Conservation (phyloP, 2,888 invertebrate species). For the Anoncus sp. region DNA sequence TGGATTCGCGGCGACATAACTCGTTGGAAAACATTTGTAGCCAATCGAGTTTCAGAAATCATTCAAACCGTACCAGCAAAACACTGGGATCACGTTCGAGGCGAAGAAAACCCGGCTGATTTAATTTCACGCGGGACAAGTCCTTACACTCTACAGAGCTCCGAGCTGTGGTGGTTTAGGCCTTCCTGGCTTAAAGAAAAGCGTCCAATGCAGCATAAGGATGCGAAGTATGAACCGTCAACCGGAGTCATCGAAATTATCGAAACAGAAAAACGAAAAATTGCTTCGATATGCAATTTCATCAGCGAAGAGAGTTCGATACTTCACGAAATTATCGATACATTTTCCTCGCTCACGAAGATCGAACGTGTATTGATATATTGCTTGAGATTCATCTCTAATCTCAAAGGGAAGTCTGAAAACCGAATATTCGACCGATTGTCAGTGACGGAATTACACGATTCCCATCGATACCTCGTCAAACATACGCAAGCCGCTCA, state of each 20-base stretch:
- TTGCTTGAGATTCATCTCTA: not conserved
- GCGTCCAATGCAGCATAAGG: not conserved
- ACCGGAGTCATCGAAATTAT: not conserved
- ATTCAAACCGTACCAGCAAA: constrained; percentile 47
- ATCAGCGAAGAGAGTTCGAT: not conserved
- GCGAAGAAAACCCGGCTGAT: too few species aligned
- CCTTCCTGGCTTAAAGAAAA: constrained; percentile 49
- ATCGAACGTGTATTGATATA: constrained; percentile 22
- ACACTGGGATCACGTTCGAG: constrained; percentile 65
- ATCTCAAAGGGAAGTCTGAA: not conserved
- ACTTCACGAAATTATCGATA: not conserved
- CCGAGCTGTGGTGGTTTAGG: constrained; percentile 67
- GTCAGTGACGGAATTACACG: constrained; percentile 22
- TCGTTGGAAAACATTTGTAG: constrained; percentile 64
- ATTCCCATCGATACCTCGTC: not conserved
- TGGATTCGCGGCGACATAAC: constrained; percentile 64
- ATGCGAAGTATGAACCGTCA: not conserved
- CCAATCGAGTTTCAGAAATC: constrained; percentile 64
- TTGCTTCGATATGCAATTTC: not conserved
- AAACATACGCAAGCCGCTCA: not conserved
- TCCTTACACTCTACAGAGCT: constrained; percentile 46
- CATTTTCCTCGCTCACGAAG: constrained; percentile 21
- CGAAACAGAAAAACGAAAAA: not conserved
- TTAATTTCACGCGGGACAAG: constrained; percentile 65
- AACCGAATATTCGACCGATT: constrained; percentile 6